Conservation (phyloP, 1,140 invertebrate species). For the Solenopsis invicta region DNA sequence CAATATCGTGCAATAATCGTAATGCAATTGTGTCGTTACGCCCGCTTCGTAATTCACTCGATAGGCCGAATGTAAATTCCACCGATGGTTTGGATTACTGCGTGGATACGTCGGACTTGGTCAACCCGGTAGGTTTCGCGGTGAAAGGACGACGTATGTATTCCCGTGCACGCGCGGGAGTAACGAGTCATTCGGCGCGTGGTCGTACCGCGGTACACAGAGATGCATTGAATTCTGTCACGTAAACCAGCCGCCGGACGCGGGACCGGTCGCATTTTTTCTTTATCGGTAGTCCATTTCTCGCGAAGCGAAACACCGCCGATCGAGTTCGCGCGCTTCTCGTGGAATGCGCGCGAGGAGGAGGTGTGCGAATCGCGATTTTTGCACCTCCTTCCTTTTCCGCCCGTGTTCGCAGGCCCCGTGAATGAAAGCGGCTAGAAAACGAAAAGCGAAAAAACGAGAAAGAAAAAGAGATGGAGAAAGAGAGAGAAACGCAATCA, state of each 20-base stretch:
- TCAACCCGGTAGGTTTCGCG: constrained; percentile 64
- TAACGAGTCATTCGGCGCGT: constrained; percentile 49
- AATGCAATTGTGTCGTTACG: constrained; percentile 59
- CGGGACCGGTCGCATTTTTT: constrained; percentile 10
- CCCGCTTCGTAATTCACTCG: constrained; percentile 60
- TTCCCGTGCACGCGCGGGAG: neutral
- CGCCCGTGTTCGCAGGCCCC: neutral
- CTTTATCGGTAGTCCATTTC: constrained; percentile 24
- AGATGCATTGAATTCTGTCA: constrained; percentile 49
- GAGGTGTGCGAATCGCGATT: constrained; percentile 29
- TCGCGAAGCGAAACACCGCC: constrained; percentile 18
- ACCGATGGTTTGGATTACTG: constrained; percentile 60
- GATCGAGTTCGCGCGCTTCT: neutral
- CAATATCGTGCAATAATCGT: constrained; percentile 56
- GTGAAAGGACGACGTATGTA: constrained; percentile 59
- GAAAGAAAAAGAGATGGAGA: neutral
- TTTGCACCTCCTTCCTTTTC: constrained; percentile 27
- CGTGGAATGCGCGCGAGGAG: constrained; percentile 9
- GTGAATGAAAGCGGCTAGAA: constrained; percentile 28
- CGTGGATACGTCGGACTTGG: constrained; percentile 57
- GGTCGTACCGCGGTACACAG: neutral
- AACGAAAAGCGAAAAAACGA: constrained; percentile 13
- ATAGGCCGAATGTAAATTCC: constrained; percentile 64
- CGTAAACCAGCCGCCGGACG: constrained; percentile 14
- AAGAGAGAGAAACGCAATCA: constrained; percentile 21